Evolutionary conservation across 2,888 invertebrate species (phyloP).

Genomic region (Agrilus mali): DNA sequence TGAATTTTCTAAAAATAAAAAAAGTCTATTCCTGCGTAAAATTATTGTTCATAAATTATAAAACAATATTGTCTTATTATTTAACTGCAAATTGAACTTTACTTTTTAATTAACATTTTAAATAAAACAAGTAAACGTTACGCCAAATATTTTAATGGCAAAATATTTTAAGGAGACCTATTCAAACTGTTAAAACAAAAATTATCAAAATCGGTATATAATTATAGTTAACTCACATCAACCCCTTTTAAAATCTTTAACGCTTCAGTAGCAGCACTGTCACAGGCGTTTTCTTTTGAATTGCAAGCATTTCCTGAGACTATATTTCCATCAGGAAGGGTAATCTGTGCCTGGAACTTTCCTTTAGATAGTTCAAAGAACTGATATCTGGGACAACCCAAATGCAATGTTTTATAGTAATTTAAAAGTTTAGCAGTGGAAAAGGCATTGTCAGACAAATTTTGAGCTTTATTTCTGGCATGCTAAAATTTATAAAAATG

Average conservation of each 20-base stretch:
- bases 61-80: background rate
- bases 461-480: slow-evolving; percentile 2
- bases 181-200: slow-evolving; percentile 15
- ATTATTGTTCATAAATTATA: too few relatives aligned
- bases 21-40: too few relatives aligned
- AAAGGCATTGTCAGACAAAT: slow-evolving; percentile 2
- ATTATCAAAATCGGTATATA: background rate
- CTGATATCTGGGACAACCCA: slow-evolving; percentile 36
- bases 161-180: background rate
- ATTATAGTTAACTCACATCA: slow-evolving; percentile 17
- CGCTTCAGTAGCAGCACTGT: slow-evolving; percentile 33
- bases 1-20: too few relatives aligned
- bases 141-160: too few relatives aligned
- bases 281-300: slow-evolving; percentile 37
- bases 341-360: slow-evolving; percentile 33
- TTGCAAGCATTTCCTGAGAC: slow-evolving; percentile 36
- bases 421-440: slow-evolving; percentile 29
- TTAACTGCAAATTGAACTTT: background rate
- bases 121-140: too few relatives aligned
- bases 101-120: too few relatives aligned
- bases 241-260: slow-evolving; percentile 19
- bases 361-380: slow-evolving; percentile 29
- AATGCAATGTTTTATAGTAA: slow-evolving; percentile 32
- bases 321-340: slow-evolving; percentile 33
- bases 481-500: slow-evolving; percentile 1